Conservation (phyloP, 2,797 vertebrate genomes). For the Setipinna tenuifilis region DNA sequence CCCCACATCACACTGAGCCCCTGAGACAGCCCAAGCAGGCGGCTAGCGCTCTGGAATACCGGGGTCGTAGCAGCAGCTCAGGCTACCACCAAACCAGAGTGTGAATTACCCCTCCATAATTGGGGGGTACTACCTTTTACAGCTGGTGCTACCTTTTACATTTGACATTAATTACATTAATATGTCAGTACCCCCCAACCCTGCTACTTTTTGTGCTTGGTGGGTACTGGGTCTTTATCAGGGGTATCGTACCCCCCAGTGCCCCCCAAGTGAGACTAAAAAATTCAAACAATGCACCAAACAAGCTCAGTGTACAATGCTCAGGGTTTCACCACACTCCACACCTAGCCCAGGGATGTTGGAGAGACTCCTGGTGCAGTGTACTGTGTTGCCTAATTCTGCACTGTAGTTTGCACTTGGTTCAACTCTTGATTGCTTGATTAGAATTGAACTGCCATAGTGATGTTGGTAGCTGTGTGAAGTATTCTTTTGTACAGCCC, state of each 20-base stretch:
- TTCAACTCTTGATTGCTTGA: background rate
- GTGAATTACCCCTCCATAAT: too few relatives aligned
- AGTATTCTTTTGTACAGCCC: background rate
- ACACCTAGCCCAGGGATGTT: background rate
- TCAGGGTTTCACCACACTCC: background rate
- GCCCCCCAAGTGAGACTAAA: too few relatives aligned
- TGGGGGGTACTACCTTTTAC: too few relatives aligned
- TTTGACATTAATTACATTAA: too few relatives aligned
- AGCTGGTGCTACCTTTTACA: too few relatives aligned
- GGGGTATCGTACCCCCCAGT: too few relatives aligned
- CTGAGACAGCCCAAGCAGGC: background rate
- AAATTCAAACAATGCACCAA: too few relatives aligned
- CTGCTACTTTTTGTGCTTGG: too few relatives aligned
- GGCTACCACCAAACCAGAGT: background rate
- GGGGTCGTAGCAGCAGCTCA: background rate
- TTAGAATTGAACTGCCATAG: background rate
- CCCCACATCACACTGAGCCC: conserved; percentile 45
- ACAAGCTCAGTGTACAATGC: background rate
- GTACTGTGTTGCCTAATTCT: background rate
- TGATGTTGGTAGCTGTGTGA: background rate
- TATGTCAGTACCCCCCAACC: too few relatives aligned
- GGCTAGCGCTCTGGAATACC: background rate
- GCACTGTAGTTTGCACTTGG: background rate
- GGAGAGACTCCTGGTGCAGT: background rate
- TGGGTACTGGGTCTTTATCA: too few relatives aligned